phyloP scores from a whole-genome alignment of 2,888 invertebrate genomes.

The Allolobophora icterica region DNA sequence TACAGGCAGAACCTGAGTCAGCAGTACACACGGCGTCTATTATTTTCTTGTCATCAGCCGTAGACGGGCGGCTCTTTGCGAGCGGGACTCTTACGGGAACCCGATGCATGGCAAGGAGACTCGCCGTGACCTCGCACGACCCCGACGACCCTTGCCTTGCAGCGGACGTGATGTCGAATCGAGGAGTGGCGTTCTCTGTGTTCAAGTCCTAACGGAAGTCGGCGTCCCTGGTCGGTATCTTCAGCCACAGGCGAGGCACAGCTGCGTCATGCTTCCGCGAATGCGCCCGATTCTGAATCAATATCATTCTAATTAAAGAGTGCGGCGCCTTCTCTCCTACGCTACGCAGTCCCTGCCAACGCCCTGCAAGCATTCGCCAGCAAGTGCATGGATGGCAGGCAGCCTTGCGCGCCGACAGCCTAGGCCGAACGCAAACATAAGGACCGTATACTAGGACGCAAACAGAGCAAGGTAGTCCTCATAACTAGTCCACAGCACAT shows the following conservation, averaged over 20 bases:
- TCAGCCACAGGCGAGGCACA: no score
- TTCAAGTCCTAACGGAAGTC: not conserved
- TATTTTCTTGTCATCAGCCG: not conserved
- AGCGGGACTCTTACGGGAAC: not conserved
- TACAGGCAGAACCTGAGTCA: no score
- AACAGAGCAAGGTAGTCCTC: not conserved
- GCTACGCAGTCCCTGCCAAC: not conserved
- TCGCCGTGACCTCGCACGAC: not conserved
- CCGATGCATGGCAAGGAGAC: not conserved
- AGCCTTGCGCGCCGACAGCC: not conserved
- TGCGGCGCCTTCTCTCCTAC: not conserved
- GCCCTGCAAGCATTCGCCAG: not conserved
- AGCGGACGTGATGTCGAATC: no score
- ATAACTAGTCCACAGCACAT: not conserved
- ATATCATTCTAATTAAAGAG: conserved; percentile 11
- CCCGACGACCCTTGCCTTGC: not conserved
- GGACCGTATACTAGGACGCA: not conserved
- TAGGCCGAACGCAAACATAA: no score
- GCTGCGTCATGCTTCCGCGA: not conserved
- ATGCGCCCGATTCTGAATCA: not conserved
- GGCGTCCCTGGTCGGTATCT: not conserved
- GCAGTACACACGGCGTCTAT: not conserved
- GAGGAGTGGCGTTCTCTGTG: not conserved
- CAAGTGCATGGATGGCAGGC: not conserved
- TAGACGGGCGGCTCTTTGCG: no score